Conservation (phyloP, 2,113 vertebrate genomes). For the Ammodytes dubius region DNA sequence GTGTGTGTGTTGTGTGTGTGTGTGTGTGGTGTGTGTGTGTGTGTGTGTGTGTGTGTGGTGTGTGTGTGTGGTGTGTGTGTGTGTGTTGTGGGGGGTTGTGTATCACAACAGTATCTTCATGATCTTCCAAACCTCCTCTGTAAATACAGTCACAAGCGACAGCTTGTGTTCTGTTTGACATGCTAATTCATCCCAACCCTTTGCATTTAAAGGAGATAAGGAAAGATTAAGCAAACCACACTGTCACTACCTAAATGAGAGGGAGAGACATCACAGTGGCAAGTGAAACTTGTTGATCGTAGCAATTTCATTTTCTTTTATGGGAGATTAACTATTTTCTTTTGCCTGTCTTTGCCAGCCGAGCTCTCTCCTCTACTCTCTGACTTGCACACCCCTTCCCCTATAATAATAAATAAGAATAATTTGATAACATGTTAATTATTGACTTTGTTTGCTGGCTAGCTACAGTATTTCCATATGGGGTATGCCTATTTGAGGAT, state of each 20-base stretch:
- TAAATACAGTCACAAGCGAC: constrained; percentile 70
- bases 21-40: constrained; percentile 3
- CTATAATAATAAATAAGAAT: no score
- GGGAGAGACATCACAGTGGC: constrained; percentile 22
- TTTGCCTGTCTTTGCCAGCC: constrained; percentile 49
- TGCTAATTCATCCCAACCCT: constrained; percentile 58
- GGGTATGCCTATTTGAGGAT: background rate
- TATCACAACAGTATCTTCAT: constrained; percentile 47
- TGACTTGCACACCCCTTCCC: no score
- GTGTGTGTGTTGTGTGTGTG: constrained; percentile 43
- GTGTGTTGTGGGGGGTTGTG: no score
- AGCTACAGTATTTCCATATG: no score
- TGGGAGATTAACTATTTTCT: constrained; percentile 18
- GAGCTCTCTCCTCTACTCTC: constrained; percentile 9
- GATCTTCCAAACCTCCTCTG: constrained; percentile 57
- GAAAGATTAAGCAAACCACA: constrained; percentile 65
- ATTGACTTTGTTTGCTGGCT: no score
- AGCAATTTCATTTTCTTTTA: constrained; percentile 3
- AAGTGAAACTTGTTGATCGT: constrained; percentile 39
- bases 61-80: no score
- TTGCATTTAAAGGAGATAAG: constrained; percentile 69
- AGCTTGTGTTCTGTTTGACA: constrained; percentile 65
- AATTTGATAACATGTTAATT: no score
- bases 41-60: background rate
- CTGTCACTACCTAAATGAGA: constrained; percentile 49